A percentile compares a stretch with the other conserved stretches of the same genome.
Evolutionary conservation across 2,888 invertebrate species (phyloP).

Genomic region (Notodonta dromedarius): DNA sequence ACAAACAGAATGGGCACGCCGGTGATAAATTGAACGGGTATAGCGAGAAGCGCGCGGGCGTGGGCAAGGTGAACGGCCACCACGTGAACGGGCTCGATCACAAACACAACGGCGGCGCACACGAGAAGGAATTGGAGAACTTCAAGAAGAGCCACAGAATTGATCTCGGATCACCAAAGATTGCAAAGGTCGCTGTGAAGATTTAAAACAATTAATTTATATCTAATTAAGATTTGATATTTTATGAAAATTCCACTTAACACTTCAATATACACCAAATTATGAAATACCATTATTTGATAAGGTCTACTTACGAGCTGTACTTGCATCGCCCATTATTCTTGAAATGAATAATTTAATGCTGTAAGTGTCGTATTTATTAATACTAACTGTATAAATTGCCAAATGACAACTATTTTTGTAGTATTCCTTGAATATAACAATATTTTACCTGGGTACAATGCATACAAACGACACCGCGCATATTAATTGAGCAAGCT

Average conservation of each 20-base stretch:
- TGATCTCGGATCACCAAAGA: slow-evolving; percentile 78
- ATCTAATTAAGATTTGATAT: slow-evolving; percentile 48
- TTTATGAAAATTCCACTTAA: slow-evolving; percentile 72
- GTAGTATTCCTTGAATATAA: slow-evolving; percentile 69
- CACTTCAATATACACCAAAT: slow-evolving; percentile 62
- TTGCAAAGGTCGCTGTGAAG: slow-evolving; percentile 77
- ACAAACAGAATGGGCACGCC: slow-evolving; percentile 47
- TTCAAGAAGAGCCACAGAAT: slow-evolving; percentile 58
- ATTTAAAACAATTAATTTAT: slow-evolving; percentile 53
- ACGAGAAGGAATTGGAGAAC: slow-evolving; percentile 45
- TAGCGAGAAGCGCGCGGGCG: slow-evolving; percentile 41
- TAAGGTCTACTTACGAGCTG: slow-evolving; percentile 44
- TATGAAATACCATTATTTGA: slow-evolving; percentile 42
- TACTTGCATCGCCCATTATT: slow-evolving; percentile 23
- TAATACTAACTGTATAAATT: slow-evolving; percentile 63
- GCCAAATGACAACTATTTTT: slow-evolving; percentile 82
- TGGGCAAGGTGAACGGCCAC: slow-evolving; percentile 44
- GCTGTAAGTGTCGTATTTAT: slow-evolving; percentile 46
- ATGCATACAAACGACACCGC: slow-evolving; percentile 34
- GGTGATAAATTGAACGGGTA: slow-evolving; percentile 49
- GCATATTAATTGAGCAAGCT: slow-evolving; percentile 33
- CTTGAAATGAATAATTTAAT: slow-evolving; percentile 27
- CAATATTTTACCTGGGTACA: slow-evolving; percentile 48
- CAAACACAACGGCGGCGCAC: slow-evolving; percentile 43
- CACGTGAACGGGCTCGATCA: slow-evolving; percentile 11